These are phyloP conservation scores for Ia io DNA, from an alignment of 2,113 vertebrate species.

Conservation along the genomic window DNA sequence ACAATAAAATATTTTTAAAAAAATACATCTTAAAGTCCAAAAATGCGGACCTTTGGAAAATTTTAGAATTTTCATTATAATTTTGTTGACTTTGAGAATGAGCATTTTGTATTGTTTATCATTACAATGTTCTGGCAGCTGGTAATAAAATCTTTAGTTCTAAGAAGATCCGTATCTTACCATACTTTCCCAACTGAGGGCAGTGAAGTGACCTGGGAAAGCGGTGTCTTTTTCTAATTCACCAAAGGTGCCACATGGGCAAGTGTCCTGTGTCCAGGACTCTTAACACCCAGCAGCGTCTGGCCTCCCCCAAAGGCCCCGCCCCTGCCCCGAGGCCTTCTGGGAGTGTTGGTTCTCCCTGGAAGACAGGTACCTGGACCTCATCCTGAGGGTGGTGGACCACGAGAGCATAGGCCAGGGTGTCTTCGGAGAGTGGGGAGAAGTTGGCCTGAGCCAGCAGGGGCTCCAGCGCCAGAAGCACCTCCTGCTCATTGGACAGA, in stretches of 20 bases:
- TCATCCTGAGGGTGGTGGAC: constrained; percentile 81
- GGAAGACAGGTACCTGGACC: constrained; percentile 74
- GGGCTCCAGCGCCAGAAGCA: constrained; percentile 73
- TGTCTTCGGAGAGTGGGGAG: constrained; percentile 75
- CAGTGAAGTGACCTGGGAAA: not conserved
- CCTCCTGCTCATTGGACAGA: constrained; percentile 73
- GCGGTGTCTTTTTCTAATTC: not conserved
- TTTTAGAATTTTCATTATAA: not conserved
- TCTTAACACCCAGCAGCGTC: not conserved
- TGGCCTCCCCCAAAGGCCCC: not conserved
- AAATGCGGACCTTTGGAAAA: not conserved
- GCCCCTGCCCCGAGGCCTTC: not conserved
- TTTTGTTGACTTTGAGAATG: not conserved
- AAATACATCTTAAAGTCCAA: not conserved
- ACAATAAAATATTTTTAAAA: not conserved
- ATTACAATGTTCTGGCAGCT: not conserved
- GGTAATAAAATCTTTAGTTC: not conserved
- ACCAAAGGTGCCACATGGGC: not conserved
- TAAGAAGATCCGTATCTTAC: not conserved
- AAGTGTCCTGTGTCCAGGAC: not conserved
- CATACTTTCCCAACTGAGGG: not conserved
- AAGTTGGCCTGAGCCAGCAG: constrained; percentile 82
- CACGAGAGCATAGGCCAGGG: constrained; percentile 77
- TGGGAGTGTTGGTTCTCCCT: not conserved
- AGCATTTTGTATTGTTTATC: not conserved